Evolutionary conservation across 53 echinoderm and acorn worm species (phyloP), one percentile per base, ranked within the genome.

Genomic region (Temnopleurus reevesii): DNA sequence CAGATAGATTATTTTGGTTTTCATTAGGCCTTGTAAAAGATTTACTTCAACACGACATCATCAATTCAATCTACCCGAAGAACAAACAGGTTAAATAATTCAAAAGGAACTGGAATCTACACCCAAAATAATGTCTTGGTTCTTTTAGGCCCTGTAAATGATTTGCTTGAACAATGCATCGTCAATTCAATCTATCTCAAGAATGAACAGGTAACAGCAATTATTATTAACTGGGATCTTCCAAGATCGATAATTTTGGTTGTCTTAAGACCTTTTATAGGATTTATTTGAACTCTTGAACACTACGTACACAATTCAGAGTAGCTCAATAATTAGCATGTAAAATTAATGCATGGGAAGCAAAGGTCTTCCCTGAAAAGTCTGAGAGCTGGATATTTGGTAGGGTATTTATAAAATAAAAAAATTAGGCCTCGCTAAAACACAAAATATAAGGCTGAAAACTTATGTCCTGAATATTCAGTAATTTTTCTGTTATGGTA

Each of bases 111-210:
- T n/a, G n/a, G n/a, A n/a, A n/a, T n/a, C n/a, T n/a, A n/a, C n/a
- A n/a, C n/a, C n/a, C n/a, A n/a, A n/a, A n/a, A n/a, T n/a, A n/a
- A n/a, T n/a, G n/a, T n/a, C n/a, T n/a, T n/a, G n/a, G n/a, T n/a
- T n/a, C n/a, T n/a, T n/a, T n/a, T n/a, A n/a, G n/a, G n/a, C n/a
- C n/a, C n/a, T n/a, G n/a, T n/a, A n/a, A 96, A 93, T 55, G 53
- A 86, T n/a, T n/a, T 98, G 4, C 90, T 98, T 17, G 92, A 94
- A 51, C 92, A 93, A 83, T 96, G 99, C 55, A 56, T 96, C 53
- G 92, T 90, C n/a, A 85, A 91, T 43, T 92, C 94, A 31, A 89
- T 36, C 41, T 95, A 89, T 61, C 91, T 98, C 76, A 98, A 96
- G 56, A 47, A 56, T 44, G 95, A 96, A 57, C 93, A 96, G 89